phyloP scores from a whole-genome alignment of 1,140 invertebrate species.

The Mactra quadrangularis region DNA sequence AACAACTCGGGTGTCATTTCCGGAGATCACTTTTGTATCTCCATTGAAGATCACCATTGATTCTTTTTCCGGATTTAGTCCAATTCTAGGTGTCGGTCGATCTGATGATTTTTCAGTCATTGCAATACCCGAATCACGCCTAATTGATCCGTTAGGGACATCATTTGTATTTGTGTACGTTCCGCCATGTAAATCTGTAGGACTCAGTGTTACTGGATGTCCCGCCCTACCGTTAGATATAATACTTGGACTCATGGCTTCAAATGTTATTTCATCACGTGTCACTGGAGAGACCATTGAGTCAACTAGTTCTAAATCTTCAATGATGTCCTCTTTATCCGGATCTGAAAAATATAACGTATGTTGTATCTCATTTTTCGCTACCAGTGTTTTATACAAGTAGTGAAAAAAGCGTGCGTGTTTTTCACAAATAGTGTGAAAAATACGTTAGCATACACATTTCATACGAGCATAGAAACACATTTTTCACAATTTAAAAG shows the following conservation, averaged over 20 bases:
- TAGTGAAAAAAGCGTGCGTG: too few relatives aligned
- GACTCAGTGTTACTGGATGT: slow-evolving; percentile 1
- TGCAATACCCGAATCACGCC: slow-evolving; percentile 45
- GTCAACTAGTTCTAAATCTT: slow-evolving; percentile 35
- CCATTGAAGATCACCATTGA: slow-evolving; percentile 59
- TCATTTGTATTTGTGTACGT: not conserved
- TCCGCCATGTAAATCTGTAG: not conserved
- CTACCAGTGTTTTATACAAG: too few relatives aligned
- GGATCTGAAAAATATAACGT: slow-evolving; percentile 34
- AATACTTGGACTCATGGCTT: slow-evolving; percentile 42
- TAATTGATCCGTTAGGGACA: not conserved
- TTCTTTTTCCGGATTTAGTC: slow-evolving; percentile 34
- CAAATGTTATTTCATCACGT: slow-evolving; percentile 49
- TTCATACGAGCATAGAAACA: too few relatives aligned
- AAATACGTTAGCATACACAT: too few relatives aligned
- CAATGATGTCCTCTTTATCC: slow-evolving; percentile 47
- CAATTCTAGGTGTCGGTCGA: slow-evolving; percentile 47
- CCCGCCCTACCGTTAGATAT: slow-evolving; percentile 45
- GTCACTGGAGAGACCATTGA: slow-evolving; percentile 20
- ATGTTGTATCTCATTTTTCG: too few relatives aligned
- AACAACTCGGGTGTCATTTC: slow-evolving; percentile 53
- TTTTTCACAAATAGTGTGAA: too few relatives aligned
- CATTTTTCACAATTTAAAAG: too few relatives aligned
- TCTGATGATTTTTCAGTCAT: slow-evolving; percentile 34
- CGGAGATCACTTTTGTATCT: slow-evolving; percentile 56